These are phyloP conservation scores for Drosophila robusta DNA, from an alignment of 2,888 invertebrate genomes.

Conservation along the genomic window DNA sequence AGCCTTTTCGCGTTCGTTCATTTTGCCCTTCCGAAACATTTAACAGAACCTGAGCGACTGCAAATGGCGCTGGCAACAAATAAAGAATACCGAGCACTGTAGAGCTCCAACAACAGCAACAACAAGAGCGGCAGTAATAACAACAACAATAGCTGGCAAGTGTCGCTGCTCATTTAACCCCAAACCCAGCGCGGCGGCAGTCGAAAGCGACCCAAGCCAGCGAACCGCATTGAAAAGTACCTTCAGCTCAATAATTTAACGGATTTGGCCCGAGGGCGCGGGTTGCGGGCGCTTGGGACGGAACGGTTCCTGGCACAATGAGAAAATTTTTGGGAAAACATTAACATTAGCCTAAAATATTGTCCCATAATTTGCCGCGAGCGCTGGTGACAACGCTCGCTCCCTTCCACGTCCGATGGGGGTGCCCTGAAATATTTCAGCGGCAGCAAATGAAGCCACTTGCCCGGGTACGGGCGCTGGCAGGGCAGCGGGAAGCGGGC, in stretches of 20 bases:
- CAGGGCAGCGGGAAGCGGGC: not conserved
- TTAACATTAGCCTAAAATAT: conserved; percentile 84
- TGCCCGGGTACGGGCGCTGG: conserved; percentile 46
- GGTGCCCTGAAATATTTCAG: conserved; percentile 68
- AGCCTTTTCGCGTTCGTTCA: conserved; percentile 57
- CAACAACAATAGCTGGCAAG: conserved; percentile 49
- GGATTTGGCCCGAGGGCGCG: conserved; percentile 76
- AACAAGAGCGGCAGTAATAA: conserved; percentile 44
- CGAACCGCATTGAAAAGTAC: conserved; percentile 79
- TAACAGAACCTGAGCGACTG: conserved; percentile 65
- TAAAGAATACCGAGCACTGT: conserved; percentile 53
- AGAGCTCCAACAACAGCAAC: conserved; percentile 54
- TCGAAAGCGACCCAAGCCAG: conserved; percentile 51
- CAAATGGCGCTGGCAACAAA: conserved; percentile 58
- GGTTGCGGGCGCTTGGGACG: conserved; percentile 1
- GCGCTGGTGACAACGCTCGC: conserved; percentile 71
- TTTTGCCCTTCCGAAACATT: conserved; percentile 74
- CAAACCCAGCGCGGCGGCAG: conserved; percentile 41
- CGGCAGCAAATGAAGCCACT: conserved; percentile 77
- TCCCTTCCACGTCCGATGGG: conserved; percentile 8
- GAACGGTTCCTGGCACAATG: conserved; percentile 65
- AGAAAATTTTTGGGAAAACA: conserved; percentile 79
- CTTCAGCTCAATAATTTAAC: conserved; percentile 83
- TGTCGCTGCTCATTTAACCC: conserved; percentile 79
- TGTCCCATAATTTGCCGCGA: conserved; percentile 83